Base-by-base conservation (phyloP, 2,113 vertebrate species). In the Oryzias melastigma region DNA sequence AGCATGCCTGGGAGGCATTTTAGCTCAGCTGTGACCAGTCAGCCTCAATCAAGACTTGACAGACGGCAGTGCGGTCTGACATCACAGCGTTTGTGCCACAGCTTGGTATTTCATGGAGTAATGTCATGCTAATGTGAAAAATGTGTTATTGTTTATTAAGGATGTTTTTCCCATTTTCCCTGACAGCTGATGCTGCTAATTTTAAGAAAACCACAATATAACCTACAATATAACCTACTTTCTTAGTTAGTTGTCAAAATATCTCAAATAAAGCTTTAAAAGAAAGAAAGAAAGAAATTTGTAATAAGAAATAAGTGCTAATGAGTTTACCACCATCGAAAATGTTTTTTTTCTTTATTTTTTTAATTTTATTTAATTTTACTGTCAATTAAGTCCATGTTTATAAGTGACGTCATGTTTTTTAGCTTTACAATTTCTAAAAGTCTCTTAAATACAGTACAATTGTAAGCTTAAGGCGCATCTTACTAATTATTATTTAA, bases 1-100 rank as follows among this genome's bases (percentile, higher is more conserved):
- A 67, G 17, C 62, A 58, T 75, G 66, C 47, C 24, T 73, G 54
- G 52, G 58, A 78, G 82, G 64, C 68, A 80, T 66, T 52, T 29
- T 55, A 59, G 10, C 74, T 85, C 85, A 83, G 83, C 81, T 89
- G 82, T 0, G 75, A 82, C 77, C 83, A 75, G 70, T 85, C 82
- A 81, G 16, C 65, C 62, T 64, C 70, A 58, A 67, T 81, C 71
- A 75, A 64, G 29, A 52, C 62, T 64, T 53, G 25, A 59, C 46
- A 52, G 35, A 52, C 35, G 54, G 67, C 65, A 68, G 81, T 58
- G 44, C 18, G 53, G 35, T 65, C 18, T 17, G 65, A 83, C 77
- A 76, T 19, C 58, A 12, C 62, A 27, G 46, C 53, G 64, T 44
- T 15, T 64, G 19, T 58, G 4, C 68, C 22, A 22, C 49, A 57